Evolutionary conservation across 2,888 invertebrate genomes (phyloP).

Genomic region (Agriopis aurantiaria): DNA sequence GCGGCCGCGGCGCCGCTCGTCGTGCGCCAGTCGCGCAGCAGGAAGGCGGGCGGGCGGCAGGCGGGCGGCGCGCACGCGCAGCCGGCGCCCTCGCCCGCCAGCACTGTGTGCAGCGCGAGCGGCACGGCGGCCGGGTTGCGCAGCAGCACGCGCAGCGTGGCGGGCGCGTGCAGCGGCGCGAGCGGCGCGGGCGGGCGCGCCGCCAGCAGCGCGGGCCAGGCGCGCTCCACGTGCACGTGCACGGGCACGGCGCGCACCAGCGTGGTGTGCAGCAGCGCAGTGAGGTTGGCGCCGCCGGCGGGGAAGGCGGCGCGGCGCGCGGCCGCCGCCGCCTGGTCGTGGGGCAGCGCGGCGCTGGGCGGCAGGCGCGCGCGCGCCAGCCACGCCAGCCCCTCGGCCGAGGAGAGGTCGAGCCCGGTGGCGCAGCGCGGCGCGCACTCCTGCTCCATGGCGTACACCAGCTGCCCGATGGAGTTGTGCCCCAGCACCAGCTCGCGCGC

Average conservation of each 20-base stretch:
- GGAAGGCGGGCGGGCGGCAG: constrained; percentile 53
- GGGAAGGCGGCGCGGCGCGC: constrained; percentile 44
- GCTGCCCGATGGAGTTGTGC: constrained; percentile 84
- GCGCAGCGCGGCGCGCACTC: constrained; percentile 92
- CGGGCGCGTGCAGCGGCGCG: constrained; percentile 73
- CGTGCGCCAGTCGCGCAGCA: constrained; percentile 60
- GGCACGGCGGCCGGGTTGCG: constrained; percentile 91
- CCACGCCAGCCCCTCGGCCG: constrained; percentile 67
- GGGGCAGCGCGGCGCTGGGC: constrained; percentile 37
- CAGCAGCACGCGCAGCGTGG: constrained; percentile 88
- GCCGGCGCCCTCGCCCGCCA: constrained; percentile 86
- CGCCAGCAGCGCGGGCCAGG: constrained; percentile 33
- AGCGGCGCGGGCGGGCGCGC: constrained; percentile 40
- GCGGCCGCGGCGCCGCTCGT: constrained; percentile 43
- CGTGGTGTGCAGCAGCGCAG: neutral
- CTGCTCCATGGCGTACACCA: constrained; percentile 90
- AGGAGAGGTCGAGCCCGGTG: constrained; percentile 89
- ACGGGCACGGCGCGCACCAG: constrained; percentile 76
- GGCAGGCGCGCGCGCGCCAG: constrained; percentile 38
- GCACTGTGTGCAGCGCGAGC: constrained; percentile 86
- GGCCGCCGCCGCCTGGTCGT: constrained; percentile 46
- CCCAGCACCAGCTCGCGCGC: constrained; percentile 56
- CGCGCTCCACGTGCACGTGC: constrained; percentile 16
- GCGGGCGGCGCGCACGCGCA: constrained; percentile 89
- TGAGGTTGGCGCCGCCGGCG: constrained; percentile 77